Conservation (phyloP, 2,797 vertebrate species). For the Poecilia velifera region DNA sequence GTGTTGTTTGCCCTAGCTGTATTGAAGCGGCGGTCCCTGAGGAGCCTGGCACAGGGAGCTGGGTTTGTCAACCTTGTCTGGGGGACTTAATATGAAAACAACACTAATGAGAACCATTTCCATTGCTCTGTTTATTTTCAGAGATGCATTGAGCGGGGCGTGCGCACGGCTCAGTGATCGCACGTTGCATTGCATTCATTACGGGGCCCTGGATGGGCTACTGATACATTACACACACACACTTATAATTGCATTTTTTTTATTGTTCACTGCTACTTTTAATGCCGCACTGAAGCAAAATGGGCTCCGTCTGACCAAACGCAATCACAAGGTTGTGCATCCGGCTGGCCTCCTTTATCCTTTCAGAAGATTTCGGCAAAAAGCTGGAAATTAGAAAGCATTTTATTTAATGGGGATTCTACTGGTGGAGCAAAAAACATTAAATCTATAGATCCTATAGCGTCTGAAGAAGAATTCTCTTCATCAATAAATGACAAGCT, state of each 20-base stretch:
- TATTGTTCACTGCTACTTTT: constrained; percentile 76
- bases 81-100: constrained; percentile 84
- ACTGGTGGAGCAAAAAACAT: constrained; percentile 23
- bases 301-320: constrained; percentile 69
- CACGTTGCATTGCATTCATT: constrained; percentile 83
- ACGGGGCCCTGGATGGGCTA: constrained; percentile 78
- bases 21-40: constrained; percentile 76
- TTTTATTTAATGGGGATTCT: constrained; percentile 26
- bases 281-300: constrained; percentile 70
- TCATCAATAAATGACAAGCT: constrained; percentile 80
- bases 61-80: constrained; percentile 81
- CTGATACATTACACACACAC: constrained; percentile 80
- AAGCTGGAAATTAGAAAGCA: constrained; percentile 41
- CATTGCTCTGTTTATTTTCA: constrained; percentile 82
- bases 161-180: constrained; percentile 79
- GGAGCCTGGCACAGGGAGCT: constrained; percentile 75
- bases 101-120: constrained; percentile 83
- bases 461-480: constrained; percentile 57
- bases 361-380: constrained; percentile 39
- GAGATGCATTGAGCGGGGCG: constrained; percentile 75
- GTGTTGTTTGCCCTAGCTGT: constrained; percentile 79
- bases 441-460: constrained; percentile 47
- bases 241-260: constrained; percentile 79
- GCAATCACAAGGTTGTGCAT: constrained; percentile 60
- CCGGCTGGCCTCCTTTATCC: constrained; percentile 49